Conservation (phyloP, 30 jellyfish, hydroid and myxozoan species). For the Hydractinia symbiolongicarpus region DNA sequence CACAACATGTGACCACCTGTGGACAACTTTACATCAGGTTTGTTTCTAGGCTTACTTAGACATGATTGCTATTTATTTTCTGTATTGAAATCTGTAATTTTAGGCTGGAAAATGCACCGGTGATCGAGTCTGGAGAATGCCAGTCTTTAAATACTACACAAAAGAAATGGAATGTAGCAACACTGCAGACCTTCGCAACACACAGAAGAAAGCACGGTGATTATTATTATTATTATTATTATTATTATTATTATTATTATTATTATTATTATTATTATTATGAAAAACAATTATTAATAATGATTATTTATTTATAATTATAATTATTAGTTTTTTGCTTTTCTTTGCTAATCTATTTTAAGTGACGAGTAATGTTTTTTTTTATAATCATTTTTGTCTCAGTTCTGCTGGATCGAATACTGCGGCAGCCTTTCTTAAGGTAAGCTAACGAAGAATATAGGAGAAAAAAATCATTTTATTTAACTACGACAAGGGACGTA, state of each 20-base stretch:
- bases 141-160: conserved; percentile 50
- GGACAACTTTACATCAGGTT: conserved; percentile 66
- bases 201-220: conserved; percentile 84
- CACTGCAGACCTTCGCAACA: conserved; percentile 87
- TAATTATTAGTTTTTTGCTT: too few relatives aligned
- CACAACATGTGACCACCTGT: conserved; percentile 44
- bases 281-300: neutral
- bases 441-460: too few relatives aligned
- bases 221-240: too few relatives aligned
- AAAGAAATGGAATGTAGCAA: conserved; percentile 79
- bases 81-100: neutral
- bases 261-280: too few relatives aligned
- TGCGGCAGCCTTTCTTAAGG: conserved; percentile 97
- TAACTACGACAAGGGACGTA: too few relatives aligned
- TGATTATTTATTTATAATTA: too few relatives aligned
- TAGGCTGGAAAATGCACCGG: conserved; percentile 82
- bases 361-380: too few relatives aligned
- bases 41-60: neutral
- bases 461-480: too few relatives aligned
- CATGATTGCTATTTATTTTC: neutral
- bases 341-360: too few relatives aligned
- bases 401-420: conserved; percentile 94
- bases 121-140: conserved; percentile 98
- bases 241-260: too few relatives aligned
- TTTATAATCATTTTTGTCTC: too few relatives aligned